Evolutionary conservation across 2,888 invertebrate genomes (phyloP), one percentile per base, ranked within the genome.

Genomic region (Dolichomitus sp.): DNA sequence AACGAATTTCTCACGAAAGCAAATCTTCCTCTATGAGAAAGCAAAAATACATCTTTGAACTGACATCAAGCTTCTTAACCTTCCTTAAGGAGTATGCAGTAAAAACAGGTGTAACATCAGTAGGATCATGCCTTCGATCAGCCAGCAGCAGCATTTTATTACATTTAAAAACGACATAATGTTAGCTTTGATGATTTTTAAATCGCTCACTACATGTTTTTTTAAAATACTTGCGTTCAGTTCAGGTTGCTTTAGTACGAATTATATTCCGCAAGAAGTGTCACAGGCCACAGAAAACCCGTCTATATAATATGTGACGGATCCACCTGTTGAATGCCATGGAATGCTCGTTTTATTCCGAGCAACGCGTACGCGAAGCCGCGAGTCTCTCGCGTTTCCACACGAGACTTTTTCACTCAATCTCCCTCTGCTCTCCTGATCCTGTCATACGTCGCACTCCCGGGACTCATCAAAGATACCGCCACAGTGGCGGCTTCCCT

Each of bases 241-340:
- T 33, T 76, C 42, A 63, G 76, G 59, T 61, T 72, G 61, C 33
- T 57, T 37, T 27, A 17, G 63, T 23, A 30, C 59, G 48, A 70
- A 50, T 23, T 76, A 72, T 61, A 59, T 61, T 45, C 45, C 33
- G 37, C 12, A 72, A 30, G 50, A 50, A 50, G 52, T 40, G 61
- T 42, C 52, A 40, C 52, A 54, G 81, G 66, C 77, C 77, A 81
- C 77, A 61, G 68, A 80, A 80, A 82, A 82, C 69, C 59, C 48
- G 74, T 79, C 57, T 70, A 70, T 40, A 40, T 70, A 73, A 72
- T 50, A 68, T 63, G 68, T 66, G 76, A 68, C 78, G 78, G 79
- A 83, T 82, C 85, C 87, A 88, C 86, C 85, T 88, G 87, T 87
- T 87, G 87, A 87, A 87, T 87, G 85, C 84, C 84, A 82, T 63